Percentiles rank a stretch among this genome's conserved stretches.
Conservation (phyloP, 2,888 invertebrate species). For the Campoletis raptor region DNA sequence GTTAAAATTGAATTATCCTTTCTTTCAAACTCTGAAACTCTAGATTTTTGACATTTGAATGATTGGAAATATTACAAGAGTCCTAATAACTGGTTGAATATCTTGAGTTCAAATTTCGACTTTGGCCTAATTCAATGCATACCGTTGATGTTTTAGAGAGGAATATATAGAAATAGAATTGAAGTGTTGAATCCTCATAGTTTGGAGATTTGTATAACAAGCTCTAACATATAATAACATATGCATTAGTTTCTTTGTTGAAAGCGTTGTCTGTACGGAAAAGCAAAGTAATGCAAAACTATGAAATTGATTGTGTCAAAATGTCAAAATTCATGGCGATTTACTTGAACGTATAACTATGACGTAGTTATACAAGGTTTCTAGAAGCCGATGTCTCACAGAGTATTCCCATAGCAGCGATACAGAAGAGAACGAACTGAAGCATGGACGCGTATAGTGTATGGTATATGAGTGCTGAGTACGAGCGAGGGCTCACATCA, state of each 20-base stretch:
- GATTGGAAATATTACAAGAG: too few relatives aligned
- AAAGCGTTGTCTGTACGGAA: background rate
- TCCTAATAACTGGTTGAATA: too few relatives aligned
- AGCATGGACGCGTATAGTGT: slow-evolving; percentile 40
- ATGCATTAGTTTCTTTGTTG: background rate
- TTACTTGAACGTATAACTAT: slow-evolving; percentile 25
- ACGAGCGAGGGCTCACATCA: slow-evolving; percentile 63
- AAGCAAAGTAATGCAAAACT: slow-evolving; percentile 4
- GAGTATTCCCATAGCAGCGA: slow-evolving; percentile 55
- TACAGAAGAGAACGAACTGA: slow-evolving; percentile 53
- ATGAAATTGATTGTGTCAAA: slow-evolving; percentile 44
- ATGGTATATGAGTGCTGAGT: slow-evolving; percentile 47
- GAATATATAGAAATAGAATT: background rate
- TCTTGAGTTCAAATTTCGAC: too few relatives aligned
- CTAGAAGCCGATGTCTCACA: slow-evolving; percentile 54
- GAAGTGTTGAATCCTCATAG: background rate
- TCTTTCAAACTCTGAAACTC: too few relatives aligned
- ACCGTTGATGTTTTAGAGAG: too few relatives aligned
- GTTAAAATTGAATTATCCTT: too few relatives aligned
- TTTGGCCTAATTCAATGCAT: too few relatives aligned
- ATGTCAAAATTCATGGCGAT: slow-evolving; percentile 37
- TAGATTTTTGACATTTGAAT: too few relatives aligned
- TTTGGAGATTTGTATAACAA: background rate
- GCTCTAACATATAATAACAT: background rate
- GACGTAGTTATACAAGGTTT: slow-evolving; percentile 52